These are phyloP conservation scores for Caenorhabditis panamensis DNA, from an alignment of 2,888 invertebrate genomes.

Conservation along the genomic window DNA sequence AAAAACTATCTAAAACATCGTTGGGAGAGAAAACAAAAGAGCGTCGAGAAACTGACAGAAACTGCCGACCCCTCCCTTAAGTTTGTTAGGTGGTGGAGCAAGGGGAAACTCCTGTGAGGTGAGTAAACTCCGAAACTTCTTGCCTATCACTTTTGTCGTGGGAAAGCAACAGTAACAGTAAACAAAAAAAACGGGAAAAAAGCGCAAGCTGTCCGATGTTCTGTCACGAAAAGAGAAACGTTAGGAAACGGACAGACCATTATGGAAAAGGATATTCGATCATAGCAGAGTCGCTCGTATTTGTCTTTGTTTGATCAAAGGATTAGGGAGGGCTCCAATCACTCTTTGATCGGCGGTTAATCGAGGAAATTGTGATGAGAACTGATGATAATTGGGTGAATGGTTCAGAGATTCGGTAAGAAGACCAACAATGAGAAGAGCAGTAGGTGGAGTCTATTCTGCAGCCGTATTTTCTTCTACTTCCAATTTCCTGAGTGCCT, in stretches of 20 bases:
- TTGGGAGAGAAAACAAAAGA: not conserved
- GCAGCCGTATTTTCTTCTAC: not conserved
- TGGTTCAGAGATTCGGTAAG: constrained; percentile 2
- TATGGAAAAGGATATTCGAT: constrained; percentile 6
- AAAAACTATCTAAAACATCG: constrained; percentile 53
- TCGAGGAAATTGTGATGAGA: constrained; percentile 46
- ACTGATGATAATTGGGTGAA: constrained; percentile 38
- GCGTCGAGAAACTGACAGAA: constrained; percentile 6
- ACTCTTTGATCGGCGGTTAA: constrained; percentile 45
- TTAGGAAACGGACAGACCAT: constrained; percentile 7
- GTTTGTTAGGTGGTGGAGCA: not conserved
- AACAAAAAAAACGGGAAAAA: constrained; percentile 46
- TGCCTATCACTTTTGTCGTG: constrained; percentile 44
- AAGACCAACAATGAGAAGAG: constrained; percentile 3
- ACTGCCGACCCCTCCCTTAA: not conserved
- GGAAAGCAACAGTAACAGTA: constrained; percentile 44
- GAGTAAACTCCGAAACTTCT: constrained; percentile 43
- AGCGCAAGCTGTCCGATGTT: constrained; percentile 24
- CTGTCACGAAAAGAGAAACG: constrained; percentile 14
- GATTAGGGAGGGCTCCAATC: constrained; percentile 59
- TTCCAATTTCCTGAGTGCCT: constrained; percentile 49
- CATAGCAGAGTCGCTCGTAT: constrained; percentile 41
- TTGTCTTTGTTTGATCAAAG: constrained; percentile 53
- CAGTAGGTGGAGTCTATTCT: not conserved
- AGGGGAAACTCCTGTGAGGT: constrained; percentile 3